These are phyloP conservation scores for Seladonia tumulorum DNA, from an alignment of 2,888 invertebrate genomes.

Conservation along the genomic window DNA sequence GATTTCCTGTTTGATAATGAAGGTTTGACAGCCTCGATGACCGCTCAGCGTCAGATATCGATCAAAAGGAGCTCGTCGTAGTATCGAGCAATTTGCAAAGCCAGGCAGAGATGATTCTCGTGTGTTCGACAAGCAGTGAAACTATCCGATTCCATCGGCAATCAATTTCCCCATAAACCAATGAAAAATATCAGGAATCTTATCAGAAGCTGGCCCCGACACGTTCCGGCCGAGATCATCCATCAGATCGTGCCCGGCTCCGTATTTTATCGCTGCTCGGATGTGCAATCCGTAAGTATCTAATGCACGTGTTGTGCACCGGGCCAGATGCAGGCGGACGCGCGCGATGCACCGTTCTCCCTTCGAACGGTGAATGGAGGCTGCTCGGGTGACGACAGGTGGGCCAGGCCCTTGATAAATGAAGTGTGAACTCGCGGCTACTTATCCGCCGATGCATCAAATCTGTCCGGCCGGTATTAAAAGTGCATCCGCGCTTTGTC, in stretches of 20 bases:
- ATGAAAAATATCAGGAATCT: constrained; percentile 63
- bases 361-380: constrained; percentile 59
- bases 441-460: constrained; percentile 79
- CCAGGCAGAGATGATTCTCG: not conserved
- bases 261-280: constrained; percentile 49
- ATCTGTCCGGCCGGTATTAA: constrained; percentile 72
- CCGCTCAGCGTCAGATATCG: not conserved
- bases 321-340: constrained; percentile 41
- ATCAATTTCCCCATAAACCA: constrained; percentile 41
- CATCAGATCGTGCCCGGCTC: constrained; percentile 62
- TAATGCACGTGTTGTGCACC: constrained; percentile 64
- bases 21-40: not conserved
- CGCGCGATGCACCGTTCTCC: constrained; percentile 21
- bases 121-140: not conserved
- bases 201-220: constrained; percentile 60
- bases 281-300: constrained; percentile 56
- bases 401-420: constrained; percentile 76
- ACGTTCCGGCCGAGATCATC: constrained; percentile 61
- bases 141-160: constrained; percentile 35
- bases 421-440: constrained; percentile 78
- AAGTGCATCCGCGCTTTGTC: constrained; percentile 64
- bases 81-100: constrained; percentile 8
- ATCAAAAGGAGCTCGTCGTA: not conserved
- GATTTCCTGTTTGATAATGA: too few relatives aligned
- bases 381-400: constrained; percentile 71